Percentiles rank a stretch among this genome's conserved stretches.
These are phyloP conservation scores for Peromyscus polionotus DNA, from an alignment of 2,113 vertebrate species.

Conservation along the genomic window DNA sequence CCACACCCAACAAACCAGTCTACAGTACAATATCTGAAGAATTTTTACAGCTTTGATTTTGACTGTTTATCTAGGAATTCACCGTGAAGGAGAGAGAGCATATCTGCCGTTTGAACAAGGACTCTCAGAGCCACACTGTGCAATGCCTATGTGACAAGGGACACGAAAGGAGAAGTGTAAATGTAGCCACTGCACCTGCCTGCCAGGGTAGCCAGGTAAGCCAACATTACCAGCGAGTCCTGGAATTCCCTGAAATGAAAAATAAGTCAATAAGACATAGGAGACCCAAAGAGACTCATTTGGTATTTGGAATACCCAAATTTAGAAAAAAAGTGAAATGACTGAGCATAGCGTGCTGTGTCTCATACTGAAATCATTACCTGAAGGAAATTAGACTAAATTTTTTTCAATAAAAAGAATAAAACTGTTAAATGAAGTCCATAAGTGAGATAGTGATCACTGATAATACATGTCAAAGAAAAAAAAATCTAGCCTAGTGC, in stretches of 20 bases:
- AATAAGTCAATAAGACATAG: constrained; percentile 46
- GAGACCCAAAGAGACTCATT: constrained; percentile 9
- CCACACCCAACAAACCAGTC: background rate
- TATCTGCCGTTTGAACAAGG: background rate
- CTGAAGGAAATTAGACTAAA: constrained; percentile 2
- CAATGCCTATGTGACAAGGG: background rate
- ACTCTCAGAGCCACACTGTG: background rate
- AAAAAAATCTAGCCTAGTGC: background rate
- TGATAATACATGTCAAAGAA: background rate
- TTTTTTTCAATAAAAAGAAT: constrained; percentile 33
- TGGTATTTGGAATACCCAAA: background rate
- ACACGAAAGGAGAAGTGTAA: constrained; percentile 70
- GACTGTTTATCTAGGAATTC: constrained; percentile 43
- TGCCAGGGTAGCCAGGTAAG: constrained; percentile 98
- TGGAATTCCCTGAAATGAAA: constrained; percentile 91
- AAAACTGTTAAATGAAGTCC: background rate
- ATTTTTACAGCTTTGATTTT: constrained; percentile 41
- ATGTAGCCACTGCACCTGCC: constrained; percentile 99
- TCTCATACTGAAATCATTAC: constrained; percentile 6
- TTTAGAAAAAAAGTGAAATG: constrained; percentile 20
- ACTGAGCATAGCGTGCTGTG: background rate
- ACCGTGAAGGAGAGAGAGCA: constrained; percentile 28
- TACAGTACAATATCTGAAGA: background rate
- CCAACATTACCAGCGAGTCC: constrained; percentile 92
- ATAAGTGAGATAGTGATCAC: background rate